Base-by-base conservation (phyloP, 1,140 invertebrate species). In the Tenebrio molitor region DNA sequence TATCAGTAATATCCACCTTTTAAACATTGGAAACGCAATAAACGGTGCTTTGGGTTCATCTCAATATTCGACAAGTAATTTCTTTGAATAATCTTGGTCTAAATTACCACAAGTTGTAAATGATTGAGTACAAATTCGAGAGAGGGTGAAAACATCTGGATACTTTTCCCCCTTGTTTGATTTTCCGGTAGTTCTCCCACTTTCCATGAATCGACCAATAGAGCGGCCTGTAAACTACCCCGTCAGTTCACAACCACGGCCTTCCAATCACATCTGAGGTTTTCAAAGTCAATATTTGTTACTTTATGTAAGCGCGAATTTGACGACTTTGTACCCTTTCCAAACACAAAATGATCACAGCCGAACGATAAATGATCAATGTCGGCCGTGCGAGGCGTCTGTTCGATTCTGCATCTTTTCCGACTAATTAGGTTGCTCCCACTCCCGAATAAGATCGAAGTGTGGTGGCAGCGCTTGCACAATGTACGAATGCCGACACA, bases 281-380 rank as follows among this genome's bases (percentile, higher is more conserved):
- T 75, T 77, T 79, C 76, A 65, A 76, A 79, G 78, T 79, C 78
- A 70, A 79, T 79, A 79, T 78, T 78, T 77, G 77, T 76, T 72
- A 76, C 73, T 79, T 78, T 79, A 77, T 77, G 68, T 74, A 63
- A 46, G 74, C 36, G 58, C 44, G 70, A 75, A 71, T 74, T 79
- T 77, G 77, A 72, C 74, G 74, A 72, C 76, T 76, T 78, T 71
- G 72, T 76, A 50, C 44, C 44, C 44, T 19, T 50, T 53, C 42
- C 8, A 39, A 72, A 64, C 67, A 46, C 33, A 65, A 69, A 75
- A 69, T 70, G 74, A 75, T 76, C 69, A 69, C 58, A 58, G 39
- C 71, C 16, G 62, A 46, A 70, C 73, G 69, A 72, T 74, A 74
- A 74, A 74, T 74, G 73, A 63, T 58, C 62, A 74, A 4, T 29